Evolutionary conservation across 2,888 invertebrate genomes (phyloP).

Genomic region (Strigamia crassipes): DNA sequence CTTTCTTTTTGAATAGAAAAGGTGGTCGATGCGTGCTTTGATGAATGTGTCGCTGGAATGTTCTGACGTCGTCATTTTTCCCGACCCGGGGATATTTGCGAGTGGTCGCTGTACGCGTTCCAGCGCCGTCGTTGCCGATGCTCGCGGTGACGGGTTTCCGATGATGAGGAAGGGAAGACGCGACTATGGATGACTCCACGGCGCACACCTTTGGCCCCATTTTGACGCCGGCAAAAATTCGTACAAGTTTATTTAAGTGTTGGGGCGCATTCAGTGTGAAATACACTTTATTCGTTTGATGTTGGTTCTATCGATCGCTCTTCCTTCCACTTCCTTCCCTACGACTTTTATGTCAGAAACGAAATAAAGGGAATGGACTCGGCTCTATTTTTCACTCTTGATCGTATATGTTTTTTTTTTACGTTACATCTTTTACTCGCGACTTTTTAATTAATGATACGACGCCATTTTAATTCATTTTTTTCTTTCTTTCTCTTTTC

Average conservation of each 20-base stretch:
- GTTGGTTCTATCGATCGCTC: conserved; percentile 42
- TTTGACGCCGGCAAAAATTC: conserved; percentile 38
- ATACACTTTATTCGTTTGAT: conserved; percentile 39
- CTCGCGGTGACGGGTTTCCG: background rate
- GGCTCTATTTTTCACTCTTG: conserved; percentile 9
- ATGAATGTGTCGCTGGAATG: conserved; percentile 40
- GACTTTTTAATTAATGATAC: background rate
- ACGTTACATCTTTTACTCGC: background rate
- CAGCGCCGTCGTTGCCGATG: conserved; percentile 14
- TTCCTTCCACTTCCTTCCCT: conserved; percentile 40
- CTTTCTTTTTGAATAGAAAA: background rate
- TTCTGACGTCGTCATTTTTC: conserved; percentile 42
- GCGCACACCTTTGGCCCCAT: conserved; percentile 39
- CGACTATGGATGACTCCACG: conserved; percentile 18
- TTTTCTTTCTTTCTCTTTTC: background rate
- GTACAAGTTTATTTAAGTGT: conserved; percentile 42
- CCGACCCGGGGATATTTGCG: conserved; percentile 24
- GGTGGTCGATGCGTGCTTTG: conserved; percentile 39
- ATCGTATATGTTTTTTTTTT: background rate
- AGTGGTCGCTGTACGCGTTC: background rate
- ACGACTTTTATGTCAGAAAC: conserved; percentile 39
- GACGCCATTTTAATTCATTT: background rate
- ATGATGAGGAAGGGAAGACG: conserved; percentile 11
- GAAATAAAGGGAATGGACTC: conserved; percentile 42
- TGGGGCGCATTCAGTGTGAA: conserved; percentile 42